phyloP scores from a whole-genome alignment of 2,797 vertebrate species.

The Neostethus bicornis region DNA sequence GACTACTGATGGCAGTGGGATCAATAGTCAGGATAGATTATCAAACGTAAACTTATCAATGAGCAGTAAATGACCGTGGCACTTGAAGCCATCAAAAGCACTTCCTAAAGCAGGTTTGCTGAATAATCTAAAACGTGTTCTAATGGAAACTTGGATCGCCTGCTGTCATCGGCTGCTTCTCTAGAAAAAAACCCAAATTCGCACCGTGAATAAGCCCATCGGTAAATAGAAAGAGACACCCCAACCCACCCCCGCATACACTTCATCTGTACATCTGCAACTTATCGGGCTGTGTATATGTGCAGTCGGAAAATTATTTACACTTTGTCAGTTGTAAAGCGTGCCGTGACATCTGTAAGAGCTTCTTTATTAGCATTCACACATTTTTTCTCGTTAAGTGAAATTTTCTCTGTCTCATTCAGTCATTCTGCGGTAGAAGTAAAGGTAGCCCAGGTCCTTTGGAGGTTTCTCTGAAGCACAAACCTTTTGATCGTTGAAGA shows the following conservation, averaged over 20 bases:
- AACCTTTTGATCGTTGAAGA: constrained; percentile 99
- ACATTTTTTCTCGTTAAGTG: constrained; percentile 9
- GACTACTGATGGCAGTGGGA: constrained; percentile 52
- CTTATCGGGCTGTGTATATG: constrained; percentile 50
- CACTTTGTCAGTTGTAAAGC: constrained; percentile 66
- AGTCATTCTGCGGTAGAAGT: constrained; percentile 93
- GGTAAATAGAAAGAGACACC: constrained; percentile 24
- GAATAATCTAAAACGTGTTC: constrained; percentile 18
- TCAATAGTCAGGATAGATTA: constrained; percentile 46
- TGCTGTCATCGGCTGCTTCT: constrained; percentile 8
- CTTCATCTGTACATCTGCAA: constrained; percentile 57
- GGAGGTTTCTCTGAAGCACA: constrained; percentile 98
- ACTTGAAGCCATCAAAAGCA: constrained; percentile 13
- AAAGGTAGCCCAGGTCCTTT: constrained; percentile 98
- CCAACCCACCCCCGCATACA: constrained; percentile 8
- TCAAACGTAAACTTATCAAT: constrained; percentile 30
- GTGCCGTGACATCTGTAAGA: constrained; percentile 59
- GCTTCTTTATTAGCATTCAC: constrained; percentile 55
- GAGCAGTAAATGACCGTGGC: constrained; percentile 30
- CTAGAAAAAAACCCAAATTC: constrained; percentile 14
- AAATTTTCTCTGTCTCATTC: constrained; percentile 79
- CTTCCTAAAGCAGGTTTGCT: constrained; percentile 25
- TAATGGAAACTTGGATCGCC: constrained; percentile 12
- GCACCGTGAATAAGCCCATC: constrained; percentile 17
- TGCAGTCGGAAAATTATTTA: constrained; percentile 58